Base-by-base conservation (phyloP, 2,113 vertebrate species). In the Todiramphus chloris region DNA sequence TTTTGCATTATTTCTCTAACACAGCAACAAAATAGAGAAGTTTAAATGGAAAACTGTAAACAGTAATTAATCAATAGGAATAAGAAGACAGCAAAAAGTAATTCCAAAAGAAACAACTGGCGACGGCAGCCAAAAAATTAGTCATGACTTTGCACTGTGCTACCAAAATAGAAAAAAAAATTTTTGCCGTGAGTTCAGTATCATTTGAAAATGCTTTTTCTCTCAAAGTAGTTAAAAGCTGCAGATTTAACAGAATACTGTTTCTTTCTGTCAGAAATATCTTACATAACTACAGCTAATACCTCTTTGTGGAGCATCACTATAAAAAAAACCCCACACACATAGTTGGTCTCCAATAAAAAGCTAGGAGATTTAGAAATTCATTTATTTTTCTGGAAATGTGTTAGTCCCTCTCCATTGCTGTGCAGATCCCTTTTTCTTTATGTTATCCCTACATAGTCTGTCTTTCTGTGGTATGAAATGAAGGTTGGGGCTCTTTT, bases 121-220 rank as follows among this genome's bases (percentile, higher is more conserved):
- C 90, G 50, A 79, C 53, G 96, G 78, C 82, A 90, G 58, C 78
- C 74, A 93, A 75, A 85, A 87, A 79, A 87, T 63, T 80, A 95
- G 84, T 95, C 82, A 93, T 41, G 81, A 83, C 37, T 91, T 95
- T 94, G 72, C 76, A 74, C 37, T 90, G 8, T 79, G n/a, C 41
- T 91, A 80, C 63, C 2, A 5, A 90, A 96, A 87, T 87, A 93
- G 90, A 93, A 86, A 64, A 82, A 92, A 81, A 75, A 63, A 69
- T 89, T 94, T 83, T 93, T 88, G 35, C 79, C 16, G 5, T 64
- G 48, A 88, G 24, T 94, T 95, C 67, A 74, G 31, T 80, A 74
- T 83, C 21, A 77, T 91, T 88, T 76, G 35, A 85, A 86, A 82
- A 87, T 60, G 55, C 14, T 74, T 67, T 35, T 67, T 84, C 63